Base-by-base conservation (phyloP, 2,797 vertebrate genomes). In the Oryzias sinensis region DNA sequence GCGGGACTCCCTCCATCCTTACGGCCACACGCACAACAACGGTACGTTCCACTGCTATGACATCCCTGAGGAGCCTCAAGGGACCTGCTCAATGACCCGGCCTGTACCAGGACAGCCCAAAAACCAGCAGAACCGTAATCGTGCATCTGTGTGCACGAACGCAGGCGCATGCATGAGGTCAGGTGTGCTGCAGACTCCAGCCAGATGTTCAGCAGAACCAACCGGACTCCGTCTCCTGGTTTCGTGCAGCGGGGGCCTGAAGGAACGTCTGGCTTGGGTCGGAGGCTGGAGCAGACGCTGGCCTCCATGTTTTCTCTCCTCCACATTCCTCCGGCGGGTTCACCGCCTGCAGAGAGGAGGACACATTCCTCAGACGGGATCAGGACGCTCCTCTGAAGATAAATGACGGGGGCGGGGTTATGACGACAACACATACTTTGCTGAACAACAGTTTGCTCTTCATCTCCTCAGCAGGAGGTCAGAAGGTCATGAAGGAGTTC, bases 281-380 rank as follows among this genome's bases (percentile, higher is more conserved):
- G 11, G 20, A 13, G 14, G 18, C 3, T 13, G 18, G 5, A n/a
- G 17, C 45, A 14, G 20, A 22, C n/a, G 16, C 48, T 4, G 25
- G 24, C n/a, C 24, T 33, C 29, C 24, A n/a, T 8, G 14, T 33
- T 59, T 49, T 46, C 70, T 50, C 66, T 82, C 81, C 77, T 83
- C 77, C 66, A 22, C 80, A 85, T 87, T 88, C 87, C 80, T 81
- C 62, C 62, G 55, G 44, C 52, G 43, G 44, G 29, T 13, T 51
- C 77, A 65, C 72, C 72, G 82, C 74, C 65, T 44, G 51, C 68
- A 71, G 65, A 16, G 68, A 65, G 37, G 33, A 50, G 43, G 56
- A 56, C 27, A 70, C 77, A 79, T 81, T 88, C 80, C 70, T 68
- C 42, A 40, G 55, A 45, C 72, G 74, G 50, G 56, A 60, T 64